phyloP scores from a whole-genome alignment of 2,113 vertebrate genomes.

The Haliaeetus leucogaster region DNA sequence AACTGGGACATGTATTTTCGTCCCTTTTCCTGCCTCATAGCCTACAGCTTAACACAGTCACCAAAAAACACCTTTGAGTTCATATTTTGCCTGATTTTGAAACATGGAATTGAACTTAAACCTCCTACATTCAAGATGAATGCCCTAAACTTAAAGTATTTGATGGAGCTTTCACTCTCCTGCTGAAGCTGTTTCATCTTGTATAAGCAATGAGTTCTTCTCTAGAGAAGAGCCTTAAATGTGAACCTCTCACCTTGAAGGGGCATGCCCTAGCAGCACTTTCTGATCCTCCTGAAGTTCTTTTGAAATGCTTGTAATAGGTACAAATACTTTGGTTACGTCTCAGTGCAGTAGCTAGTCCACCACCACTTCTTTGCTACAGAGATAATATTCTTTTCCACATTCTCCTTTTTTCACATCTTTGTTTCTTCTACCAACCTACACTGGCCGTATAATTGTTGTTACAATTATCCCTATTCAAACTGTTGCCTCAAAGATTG shows the following conservation, averaged over 20 bases:
- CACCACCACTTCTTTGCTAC: neutral
- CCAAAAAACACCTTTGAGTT: neutral
- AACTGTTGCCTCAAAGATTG: neutral
- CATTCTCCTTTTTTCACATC: neutral
- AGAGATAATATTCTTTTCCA: neutral
- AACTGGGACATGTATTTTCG: neutral
- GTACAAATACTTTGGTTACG: neutral
- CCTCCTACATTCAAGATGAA: neutral
- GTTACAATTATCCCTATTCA: neutral
- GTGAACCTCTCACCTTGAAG: neutral
- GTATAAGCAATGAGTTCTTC: neutral
- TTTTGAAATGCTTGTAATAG: neutral
- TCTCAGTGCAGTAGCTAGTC: neutral
- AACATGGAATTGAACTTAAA: neutral
- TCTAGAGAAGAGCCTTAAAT: neutral
- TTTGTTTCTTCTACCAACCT: neutral
- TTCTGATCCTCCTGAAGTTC: neutral
- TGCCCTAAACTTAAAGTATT: neutral
- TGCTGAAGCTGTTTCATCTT: neutral
- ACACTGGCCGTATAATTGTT: neutral
- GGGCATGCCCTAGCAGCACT: neutral
- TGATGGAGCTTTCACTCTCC: neutral
- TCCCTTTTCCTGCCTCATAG: neutral
- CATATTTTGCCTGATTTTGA: neutral
- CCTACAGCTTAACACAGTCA: neutral